Conservation (phyloP, 2,888 invertebrate species). For the Eupeodes luniger region DNA sequence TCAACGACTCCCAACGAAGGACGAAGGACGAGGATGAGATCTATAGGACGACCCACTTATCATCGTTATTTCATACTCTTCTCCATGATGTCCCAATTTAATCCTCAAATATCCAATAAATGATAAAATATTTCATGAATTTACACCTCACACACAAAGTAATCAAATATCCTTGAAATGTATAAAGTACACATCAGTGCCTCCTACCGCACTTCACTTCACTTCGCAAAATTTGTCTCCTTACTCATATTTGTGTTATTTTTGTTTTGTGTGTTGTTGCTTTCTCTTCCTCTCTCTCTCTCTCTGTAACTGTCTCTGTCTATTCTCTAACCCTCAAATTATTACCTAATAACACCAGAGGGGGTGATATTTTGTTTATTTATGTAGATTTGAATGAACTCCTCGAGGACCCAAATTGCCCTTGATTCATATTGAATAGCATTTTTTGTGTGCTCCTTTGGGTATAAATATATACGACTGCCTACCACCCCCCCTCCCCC, state of each 20-base stretch:
- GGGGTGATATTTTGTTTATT: conserved; percentile 71
- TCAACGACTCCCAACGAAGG: neutral
- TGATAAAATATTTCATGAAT: conserved; percentile 46
- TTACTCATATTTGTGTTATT: neutral
- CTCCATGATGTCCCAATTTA: conserved; percentile 47
- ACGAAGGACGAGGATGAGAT: too few relatives aligned
- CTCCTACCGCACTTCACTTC: conserved; percentile 38
- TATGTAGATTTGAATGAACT: conserved; percentile 65
- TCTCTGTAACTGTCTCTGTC: neutral
- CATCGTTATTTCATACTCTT: conserved; percentile 3
- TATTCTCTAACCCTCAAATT: conserved; percentile 47
- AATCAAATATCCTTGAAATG: conserved; percentile 65
- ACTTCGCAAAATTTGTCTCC: conserved; percentile 52
- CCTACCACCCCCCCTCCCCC: neutral
- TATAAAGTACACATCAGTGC: neutral
- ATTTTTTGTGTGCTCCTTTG: conserved; percentile 14
- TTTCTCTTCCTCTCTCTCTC: conserved; percentile 1
- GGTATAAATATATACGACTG: neutral
- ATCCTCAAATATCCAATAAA: conserved; percentile 64
- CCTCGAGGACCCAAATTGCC: conserved; percentile 46
- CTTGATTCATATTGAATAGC: conserved; percentile 64
- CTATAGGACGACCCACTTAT: conserved; percentile 6
- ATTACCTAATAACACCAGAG: conserved; percentile 69
- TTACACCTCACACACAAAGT: conserved; percentile 51
- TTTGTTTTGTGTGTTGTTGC: neutral